Percentiles rank a stretch among this genome's conserved stretches.
phyloP scores from a whole-genome alignment of 2,113 vertebrate genomes.

The Formicarius rufipectus region DNA sequence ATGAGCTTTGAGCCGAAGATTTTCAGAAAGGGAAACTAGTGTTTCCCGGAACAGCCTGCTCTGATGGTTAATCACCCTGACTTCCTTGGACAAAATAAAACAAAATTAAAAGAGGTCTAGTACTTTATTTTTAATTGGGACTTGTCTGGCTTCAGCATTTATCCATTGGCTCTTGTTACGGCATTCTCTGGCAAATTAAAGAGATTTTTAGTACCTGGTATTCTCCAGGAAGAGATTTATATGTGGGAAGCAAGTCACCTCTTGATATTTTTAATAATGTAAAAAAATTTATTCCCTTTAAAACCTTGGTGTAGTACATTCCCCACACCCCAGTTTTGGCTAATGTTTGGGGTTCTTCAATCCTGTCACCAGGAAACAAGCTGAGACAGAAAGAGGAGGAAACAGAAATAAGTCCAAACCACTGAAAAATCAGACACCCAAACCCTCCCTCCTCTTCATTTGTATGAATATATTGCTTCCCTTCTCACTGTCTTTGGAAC shows the following conservation, averaged over 20 bases:
- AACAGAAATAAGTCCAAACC: background rate
- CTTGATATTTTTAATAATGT: constrained; percentile 16
- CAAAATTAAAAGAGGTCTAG: background rate
- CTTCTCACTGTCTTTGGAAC: background rate
- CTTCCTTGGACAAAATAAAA: background rate
- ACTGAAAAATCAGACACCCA: constrained; percentile 9
- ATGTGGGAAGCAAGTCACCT: background rate
- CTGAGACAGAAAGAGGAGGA: background rate
- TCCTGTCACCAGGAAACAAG: background rate
- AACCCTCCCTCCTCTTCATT: constrained; percentile 5
- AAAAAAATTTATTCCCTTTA: background rate
- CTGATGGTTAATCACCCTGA: constrained; percentile 18
- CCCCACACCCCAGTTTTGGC: background rate
- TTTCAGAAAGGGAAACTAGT: background rate
- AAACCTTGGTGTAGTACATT: background rate
- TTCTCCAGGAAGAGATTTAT: background rate
- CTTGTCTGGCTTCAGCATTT: constrained; percentile 23
- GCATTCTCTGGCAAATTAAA: background rate
- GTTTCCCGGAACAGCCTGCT: constrained; percentile 10
- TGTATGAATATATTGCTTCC: background rate
- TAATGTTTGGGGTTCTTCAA: background rate
- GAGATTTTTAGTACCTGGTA: background rate
- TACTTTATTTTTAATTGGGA: constrained; percentile 38
- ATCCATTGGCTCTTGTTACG: background rate
- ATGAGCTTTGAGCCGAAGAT: background rate